A percentile compares a stretch with the other conserved stretches of the same genome.
Evolutionary conservation across 2,888 invertebrate genomes (phyloP).

Genomic region (Clostera curtula): DNA sequence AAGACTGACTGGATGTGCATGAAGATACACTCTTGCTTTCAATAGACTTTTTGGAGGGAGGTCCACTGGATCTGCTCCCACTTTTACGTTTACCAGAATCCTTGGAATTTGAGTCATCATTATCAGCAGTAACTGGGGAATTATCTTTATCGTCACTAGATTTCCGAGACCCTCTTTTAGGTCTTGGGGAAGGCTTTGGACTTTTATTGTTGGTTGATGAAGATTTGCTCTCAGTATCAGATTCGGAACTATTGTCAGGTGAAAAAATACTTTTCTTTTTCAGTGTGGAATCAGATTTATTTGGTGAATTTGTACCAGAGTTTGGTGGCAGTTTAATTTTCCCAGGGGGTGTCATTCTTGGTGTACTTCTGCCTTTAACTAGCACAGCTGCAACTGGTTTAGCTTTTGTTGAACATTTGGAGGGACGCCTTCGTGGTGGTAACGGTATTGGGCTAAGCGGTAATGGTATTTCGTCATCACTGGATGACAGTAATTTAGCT

Average conservation of each 20-base stretch:
- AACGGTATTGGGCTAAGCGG: slow-evolving; percentile 45
- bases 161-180: slow-evolving; percentile 48
- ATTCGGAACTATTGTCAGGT: slow-evolving; percentile 79
- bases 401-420: slow-evolving; percentile 73
- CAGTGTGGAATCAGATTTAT: slow-evolving; percentile 36
- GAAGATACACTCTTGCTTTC: slow-evolving; percentile 61
- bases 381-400: slow-evolving; percentile 78
- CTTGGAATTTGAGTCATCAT: slow-evolving; percentile 47
- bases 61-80: slow-evolving; percentile 49
- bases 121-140: slow-evolving; percentile 33
- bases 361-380: slow-evolving; percentile 65
- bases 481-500: slow-evolving; percentile 70
- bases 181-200: slow-evolving; percentile 44
- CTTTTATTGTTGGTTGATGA: slow-evolving; percentile 33
- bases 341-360: slow-evolving; percentile 44
- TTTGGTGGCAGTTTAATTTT: slow-evolving; percentile 60
- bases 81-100: slow-evolving; percentile 52
- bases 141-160: slow-evolving; percentile 55
- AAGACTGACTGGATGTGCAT: slow-evolving; percentile 63
- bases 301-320: slow-evolving; percentile 47
- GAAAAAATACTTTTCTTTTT: slow-evolving; percentile 89
- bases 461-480: slow-evolving; percentile 76
- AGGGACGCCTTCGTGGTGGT: slow-evolving; percentile 67
- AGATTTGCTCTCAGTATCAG: slow-evolving; percentile 55
- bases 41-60: slow-evolving; percentile 55